Conservation (phyloP, 2,888 invertebrate genomes). For the Phaedon cochleariae region DNA sequence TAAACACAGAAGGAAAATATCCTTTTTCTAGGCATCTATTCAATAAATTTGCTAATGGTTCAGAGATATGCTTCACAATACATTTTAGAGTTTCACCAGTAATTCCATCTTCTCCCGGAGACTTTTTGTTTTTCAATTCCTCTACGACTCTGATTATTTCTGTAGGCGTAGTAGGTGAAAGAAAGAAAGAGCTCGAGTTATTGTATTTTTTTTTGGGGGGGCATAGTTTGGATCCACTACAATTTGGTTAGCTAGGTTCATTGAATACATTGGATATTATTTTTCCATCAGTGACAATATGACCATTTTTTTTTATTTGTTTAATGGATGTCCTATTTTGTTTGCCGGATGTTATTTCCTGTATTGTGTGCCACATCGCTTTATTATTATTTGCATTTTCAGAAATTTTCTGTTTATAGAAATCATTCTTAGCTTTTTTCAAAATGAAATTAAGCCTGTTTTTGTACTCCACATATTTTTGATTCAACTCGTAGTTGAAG, state of each 20-base stretch:
- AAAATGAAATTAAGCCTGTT: not conserved
- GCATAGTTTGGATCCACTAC: not conserved
- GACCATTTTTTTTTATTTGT: not conserved
- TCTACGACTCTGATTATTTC: not conserved
- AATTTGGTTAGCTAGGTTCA: not conserved
- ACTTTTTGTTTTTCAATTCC: not conserved
- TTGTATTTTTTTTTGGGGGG: not conserved
- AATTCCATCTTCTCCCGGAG: not conserved
- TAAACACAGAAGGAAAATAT: conserved; percentile 7
- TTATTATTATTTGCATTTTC: not conserved
- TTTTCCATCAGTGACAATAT: not conserved
- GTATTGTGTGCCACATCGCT: not conserved
- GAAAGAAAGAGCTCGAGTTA: not conserved
- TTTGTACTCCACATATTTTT: not conserved
- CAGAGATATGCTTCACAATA: not conserved
- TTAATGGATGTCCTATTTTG: not conserved
- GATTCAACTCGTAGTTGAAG: not conserved
- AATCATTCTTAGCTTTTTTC: not conserved
- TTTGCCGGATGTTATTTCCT: not conserved
- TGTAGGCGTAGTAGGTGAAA: not conserved
- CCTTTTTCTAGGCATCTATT: not conserved
- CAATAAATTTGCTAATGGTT: not conserved
- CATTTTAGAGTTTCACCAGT: not conserved
- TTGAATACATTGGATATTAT: not conserved
- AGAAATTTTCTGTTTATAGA: not conserved